phyloP scores from a whole-genome alignment of 2,113 vertebrate genomes.

The Petaurus breviceps region DNA sequence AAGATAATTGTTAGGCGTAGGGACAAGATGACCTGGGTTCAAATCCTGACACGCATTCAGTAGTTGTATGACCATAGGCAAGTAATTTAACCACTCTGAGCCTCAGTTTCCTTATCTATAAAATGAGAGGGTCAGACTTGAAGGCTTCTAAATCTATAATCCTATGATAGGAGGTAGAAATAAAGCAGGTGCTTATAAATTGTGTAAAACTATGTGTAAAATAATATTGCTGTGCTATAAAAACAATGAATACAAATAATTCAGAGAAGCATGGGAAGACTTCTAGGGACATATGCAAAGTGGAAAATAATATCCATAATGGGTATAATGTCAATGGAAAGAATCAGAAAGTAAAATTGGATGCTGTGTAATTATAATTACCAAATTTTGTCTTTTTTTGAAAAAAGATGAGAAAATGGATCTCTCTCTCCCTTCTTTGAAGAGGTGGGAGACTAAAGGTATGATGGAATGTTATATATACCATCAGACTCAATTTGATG shows the following conservation, averaged over 20 bases:
- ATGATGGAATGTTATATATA: not conserved
- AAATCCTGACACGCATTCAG: not conserved
- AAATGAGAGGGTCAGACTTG: not conserved
- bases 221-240: not conserved
- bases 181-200: not conserved
- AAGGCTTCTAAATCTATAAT: not conserved
- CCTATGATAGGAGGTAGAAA: not conserved
- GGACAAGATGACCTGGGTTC: not conserved
- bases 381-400: not conserved
- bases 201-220: not conserved
- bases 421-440: not conserved
- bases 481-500: no score
- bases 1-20: not conserved
- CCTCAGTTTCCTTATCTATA: not conserved
- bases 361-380: not conserved
- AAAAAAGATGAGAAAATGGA: not conserved
- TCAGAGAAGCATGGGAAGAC: not conserved
- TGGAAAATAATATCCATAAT: not conserved
- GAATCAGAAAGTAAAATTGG: no score
- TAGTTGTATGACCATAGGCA: not conserved
- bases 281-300: not conserved
- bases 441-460: not conserved
- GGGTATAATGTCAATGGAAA: not conserved
- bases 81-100: not conserved
- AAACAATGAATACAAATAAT: not conserved